Conservation (phyloP, 2,888 invertebrate species). For the Dynastes tityus region DNA sequence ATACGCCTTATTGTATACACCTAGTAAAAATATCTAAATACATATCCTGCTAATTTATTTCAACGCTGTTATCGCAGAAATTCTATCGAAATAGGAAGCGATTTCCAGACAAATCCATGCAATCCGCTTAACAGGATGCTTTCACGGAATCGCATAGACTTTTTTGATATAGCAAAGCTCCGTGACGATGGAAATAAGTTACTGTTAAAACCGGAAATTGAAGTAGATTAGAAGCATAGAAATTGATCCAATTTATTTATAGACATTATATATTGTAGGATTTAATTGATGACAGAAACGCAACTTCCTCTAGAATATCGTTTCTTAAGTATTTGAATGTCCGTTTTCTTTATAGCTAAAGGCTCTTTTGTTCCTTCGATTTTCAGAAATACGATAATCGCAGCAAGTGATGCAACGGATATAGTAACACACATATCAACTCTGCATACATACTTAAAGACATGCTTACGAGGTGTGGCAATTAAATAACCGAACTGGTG, state of each 20-base stretch:
- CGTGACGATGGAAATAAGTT: conserved; percentile 9
- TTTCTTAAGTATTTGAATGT: no score
- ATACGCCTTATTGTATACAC: background rate
- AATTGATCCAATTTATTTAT: background rate
- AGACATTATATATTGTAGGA: background rate
- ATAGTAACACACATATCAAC: no score
- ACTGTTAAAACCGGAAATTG: conserved; percentile 20
- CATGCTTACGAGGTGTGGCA: no score
- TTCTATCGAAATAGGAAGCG: conserved; percentile 21
- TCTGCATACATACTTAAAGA: background rate
- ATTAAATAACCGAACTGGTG: no score
- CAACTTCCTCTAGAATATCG: background rate
- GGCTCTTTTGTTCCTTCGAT: no score
- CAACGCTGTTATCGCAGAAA: background rate
- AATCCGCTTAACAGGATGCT: conserved; percentile 1
- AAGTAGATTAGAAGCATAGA: conserved; percentile 1
- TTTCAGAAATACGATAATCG: no score
- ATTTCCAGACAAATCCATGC: background rate
- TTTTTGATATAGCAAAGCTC: conserved; percentile 1
- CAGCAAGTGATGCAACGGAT: no score
- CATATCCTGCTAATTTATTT: background rate
- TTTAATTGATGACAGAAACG: background rate
- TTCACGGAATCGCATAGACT: background rate
- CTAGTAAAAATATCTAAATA: no score
- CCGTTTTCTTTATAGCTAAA: no score